Conservation (phyloP, 2,797 vertebrate genomes). For the Atherinosoma microstoma region DNA sequence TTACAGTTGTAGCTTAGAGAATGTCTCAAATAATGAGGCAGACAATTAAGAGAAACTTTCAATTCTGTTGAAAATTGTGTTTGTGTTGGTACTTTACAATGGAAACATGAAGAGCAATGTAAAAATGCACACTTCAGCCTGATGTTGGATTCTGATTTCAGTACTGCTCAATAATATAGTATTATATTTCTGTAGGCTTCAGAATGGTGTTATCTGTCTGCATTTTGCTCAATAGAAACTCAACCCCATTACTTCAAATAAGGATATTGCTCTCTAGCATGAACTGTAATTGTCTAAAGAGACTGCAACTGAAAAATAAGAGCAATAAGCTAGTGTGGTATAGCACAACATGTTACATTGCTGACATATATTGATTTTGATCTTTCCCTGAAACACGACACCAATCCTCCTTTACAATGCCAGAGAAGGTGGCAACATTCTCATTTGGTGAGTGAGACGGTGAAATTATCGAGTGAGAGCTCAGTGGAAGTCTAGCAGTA, state of each 20-base stretch:
- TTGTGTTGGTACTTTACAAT: not conserved
- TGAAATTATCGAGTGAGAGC: slow-evolving; percentile 27
- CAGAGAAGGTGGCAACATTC: slow-evolving; percentile 5
- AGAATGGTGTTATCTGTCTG: not conserved
- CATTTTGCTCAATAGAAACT: not conserved
- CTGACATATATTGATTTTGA: slow-evolving; percentile 6
- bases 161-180: not conserved
- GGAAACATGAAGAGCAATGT: not conserved
- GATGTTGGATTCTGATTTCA: not conserved
- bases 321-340: slow-evolving; percentile 4
- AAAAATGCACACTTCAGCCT: not conserved
- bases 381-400: slow-evolving; percentile 12
- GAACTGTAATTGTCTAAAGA: slow-evolving; percentile 34
- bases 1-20: not conserved
- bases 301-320: slow-evolving; percentile 11
- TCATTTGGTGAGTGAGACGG: slow-evolving; percentile 17
- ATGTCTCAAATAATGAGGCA: too few species aligned
- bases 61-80: not conserved
- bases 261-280: slow-evolving; percentile 12
- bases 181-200: not conserved
- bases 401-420: slow-evolving; percentile 8
- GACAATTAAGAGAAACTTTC: not conserved
- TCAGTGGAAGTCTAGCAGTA: slow-evolving; percentile 14
- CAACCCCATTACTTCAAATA: slow-evolving; percentile 13
- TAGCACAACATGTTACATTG: not conserved